A percentile compares a stretch with the other conserved stretches of the same genome.
These are phyloP conservation scores for Glandiceps talaboti DNA, from an alignment of 53 echinoderm and acorn worm species.

Conservation along the genomic window DNA sequence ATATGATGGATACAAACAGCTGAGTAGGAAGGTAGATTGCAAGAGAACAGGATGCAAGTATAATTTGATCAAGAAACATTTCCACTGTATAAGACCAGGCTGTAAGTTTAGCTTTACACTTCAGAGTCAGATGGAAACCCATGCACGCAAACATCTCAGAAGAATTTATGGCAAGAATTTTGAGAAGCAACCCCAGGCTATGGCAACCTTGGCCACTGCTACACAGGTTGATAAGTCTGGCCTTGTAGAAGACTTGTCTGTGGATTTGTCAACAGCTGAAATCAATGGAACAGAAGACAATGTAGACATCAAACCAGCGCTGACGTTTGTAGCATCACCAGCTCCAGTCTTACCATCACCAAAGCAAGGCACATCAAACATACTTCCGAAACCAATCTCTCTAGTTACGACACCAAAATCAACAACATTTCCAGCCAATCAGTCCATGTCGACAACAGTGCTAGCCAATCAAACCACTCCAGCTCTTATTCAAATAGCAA, in stretches of 20 bases:
- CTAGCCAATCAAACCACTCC: neutral
- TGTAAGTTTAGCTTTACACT: slow-evolving; percentile 96
- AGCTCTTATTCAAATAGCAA: neutral
- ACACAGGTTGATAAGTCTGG: neutral
- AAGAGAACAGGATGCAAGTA: slow-evolving; percentile 94
- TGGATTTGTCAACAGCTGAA: neutral
- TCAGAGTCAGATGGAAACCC: slow-evolving; percentile 95
- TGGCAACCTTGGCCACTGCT: neutral
- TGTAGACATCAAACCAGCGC: neutral
- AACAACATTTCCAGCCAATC: no score
- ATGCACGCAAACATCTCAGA: slow-evolving; percentile 95
- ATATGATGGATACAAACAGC: slow-evolving; percentile 88
- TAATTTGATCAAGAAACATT: slow-evolving; percentile 96
- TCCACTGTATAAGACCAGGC: slow-evolving; percentile 90
- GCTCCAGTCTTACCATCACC: neutral
- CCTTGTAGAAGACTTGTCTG: neutral
- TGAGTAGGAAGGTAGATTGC: slow-evolving; percentile 92
- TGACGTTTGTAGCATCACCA: neutral
- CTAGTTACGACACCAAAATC: no score
- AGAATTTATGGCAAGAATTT: slow-evolving; percentile 97
- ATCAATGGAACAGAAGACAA: neutral
- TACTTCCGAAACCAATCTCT: neutral
- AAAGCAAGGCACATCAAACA: neutral
- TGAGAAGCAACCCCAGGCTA: neutral
- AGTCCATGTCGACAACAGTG: no score